Evolutionary conservation across 2,797 vertebrate genomes (phyloP).

Genomic region (Falco peregrinus): DNA sequence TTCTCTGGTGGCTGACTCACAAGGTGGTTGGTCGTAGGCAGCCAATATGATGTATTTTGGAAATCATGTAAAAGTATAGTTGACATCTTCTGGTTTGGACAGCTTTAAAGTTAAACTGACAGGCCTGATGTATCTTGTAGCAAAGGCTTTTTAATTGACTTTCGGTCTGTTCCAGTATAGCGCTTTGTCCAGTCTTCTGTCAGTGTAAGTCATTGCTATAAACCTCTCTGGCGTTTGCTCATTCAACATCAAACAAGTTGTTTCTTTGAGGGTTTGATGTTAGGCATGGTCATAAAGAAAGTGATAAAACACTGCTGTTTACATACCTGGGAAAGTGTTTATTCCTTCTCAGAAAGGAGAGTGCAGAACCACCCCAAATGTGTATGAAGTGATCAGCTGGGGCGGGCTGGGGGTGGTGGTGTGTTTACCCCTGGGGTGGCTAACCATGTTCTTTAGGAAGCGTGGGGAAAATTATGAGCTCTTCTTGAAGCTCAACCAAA

Average conservation of each 20-base stretch:
- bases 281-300: conserved; percentile 6
- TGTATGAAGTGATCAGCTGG: not conserved
- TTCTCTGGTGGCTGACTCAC: not conserved
- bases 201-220: conserved; percentile 12
- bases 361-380: not conserved
- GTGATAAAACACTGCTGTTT: not conserved
- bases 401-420: too few relatives aligned
- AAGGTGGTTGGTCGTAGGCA: not conserved
- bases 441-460: not conserved
- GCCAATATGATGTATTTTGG: not conserved
- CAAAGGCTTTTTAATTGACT: conserved; percentile 46
- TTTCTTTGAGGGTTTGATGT: conserved; percentile 49
- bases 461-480: not conserved
- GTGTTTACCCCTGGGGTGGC: not conserved
- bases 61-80: not conserved
- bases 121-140: conserved; percentile 1
- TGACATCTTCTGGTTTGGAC: not conserved
- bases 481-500: not conserved
- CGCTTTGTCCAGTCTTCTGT: conserved; percentile 33
- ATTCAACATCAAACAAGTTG: not conserved
- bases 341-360: not conserved
- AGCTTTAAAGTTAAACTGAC: conserved; percentile 16
- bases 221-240: not conserved
- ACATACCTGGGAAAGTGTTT: not conserved
- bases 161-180: conserved; percentile 31